Evolutionary conservation across 2,888 invertebrate genomes (phyloP).

Genomic region (Stenoptilia bipunctidactyla): DNA sequence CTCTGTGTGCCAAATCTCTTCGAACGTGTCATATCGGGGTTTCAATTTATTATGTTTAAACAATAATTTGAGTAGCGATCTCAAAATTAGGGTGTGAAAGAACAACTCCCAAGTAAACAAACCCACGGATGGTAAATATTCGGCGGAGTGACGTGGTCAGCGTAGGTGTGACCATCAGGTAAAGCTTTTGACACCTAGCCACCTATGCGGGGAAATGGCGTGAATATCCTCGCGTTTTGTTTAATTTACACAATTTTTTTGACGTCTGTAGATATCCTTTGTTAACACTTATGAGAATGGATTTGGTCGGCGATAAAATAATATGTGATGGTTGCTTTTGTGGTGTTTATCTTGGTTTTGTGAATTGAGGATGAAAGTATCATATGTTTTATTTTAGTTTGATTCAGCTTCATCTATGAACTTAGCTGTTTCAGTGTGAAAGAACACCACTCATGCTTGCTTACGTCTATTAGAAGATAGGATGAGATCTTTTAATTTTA

Average conservation of each 20-base stretch:
- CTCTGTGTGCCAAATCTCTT: too few species aligned
- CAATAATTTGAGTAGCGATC: conserved; percentile 56
- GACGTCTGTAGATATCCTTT: conserved; percentile 13
- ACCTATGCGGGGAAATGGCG: conserved; percentile 31
- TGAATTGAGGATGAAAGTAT: too few species aligned
- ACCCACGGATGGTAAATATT: conserved; percentile 51
- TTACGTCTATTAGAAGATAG: too few species aligned
- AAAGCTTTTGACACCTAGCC: conserved; percentile 66
- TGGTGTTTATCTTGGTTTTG: too few species aligned
- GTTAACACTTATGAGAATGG: too few species aligned
- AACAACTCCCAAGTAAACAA: conserved; percentile 62
- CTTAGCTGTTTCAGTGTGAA: too few species aligned
- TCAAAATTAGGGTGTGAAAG: conserved; percentile 52
- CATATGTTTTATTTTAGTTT: too few species aligned
- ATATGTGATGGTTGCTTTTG: not conserved
- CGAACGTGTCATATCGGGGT: conserved; percentile 35
- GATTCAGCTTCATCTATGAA: too few species aligned
- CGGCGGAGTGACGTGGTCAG: conserved; percentile 31
- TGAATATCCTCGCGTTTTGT: conserved; percentile 58
- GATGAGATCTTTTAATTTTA: too few species aligned
- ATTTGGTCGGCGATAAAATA: too few species aligned
- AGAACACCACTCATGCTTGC: too few species aligned
- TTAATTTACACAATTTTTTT: conserved; percentile 48
- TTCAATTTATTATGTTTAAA: conserved; percentile 38
- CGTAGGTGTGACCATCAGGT: conserved; percentile 62